Evolutionary conservation across 2,797 vertebrate species (phyloP).

Genomic region (Bovichtus diacanthus): DNA sequence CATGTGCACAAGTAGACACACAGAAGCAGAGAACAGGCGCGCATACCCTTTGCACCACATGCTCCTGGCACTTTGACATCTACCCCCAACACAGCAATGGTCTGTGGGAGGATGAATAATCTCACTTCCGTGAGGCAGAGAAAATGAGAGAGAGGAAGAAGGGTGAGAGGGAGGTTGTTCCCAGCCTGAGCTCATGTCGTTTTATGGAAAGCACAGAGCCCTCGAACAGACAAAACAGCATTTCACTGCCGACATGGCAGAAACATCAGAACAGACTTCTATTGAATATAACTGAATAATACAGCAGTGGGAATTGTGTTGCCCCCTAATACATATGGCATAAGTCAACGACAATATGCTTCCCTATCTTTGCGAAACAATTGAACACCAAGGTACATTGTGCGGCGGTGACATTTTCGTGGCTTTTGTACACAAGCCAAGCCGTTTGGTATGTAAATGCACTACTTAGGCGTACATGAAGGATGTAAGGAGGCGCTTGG

Average conservation of each 20-base stretch:
- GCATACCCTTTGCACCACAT: constrained; percentile 66
- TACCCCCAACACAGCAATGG: constrained; percentile 71
- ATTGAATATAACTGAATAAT: constrained; percentile 58
- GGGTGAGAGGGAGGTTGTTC: constrained; percentile 66
- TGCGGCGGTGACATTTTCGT: constrained; percentile 69
- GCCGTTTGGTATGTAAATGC: constrained; percentile 76
- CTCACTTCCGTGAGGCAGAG: constrained; percentile 71
- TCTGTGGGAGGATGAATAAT: constrained; percentile 84
- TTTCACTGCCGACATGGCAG: constrained; percentile 57
- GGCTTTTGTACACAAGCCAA: constrained; percentile 67
- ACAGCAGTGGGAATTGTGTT: constrained; percentile 33
- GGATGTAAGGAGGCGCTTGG: constrained; percentile 71
- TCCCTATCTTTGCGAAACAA: constrained; percentile 67
- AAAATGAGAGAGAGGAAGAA: constrained; percentile 55
- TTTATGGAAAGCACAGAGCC: constrained; percentile 66
- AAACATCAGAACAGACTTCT: constrained; percentile 46
- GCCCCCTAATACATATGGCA: constrained; percentile 49
- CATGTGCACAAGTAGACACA: constrained; percentile 52
- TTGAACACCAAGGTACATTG: constrained; percentile 62
- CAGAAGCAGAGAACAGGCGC: constrained; percentile 40
- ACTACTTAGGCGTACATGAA: constrained; percentile 75
- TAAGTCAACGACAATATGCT: constrained; percentile 63
- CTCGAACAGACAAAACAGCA: constrained; percentile 65
- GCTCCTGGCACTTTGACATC: constrained; percentile 80
- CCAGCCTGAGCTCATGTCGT: constrained; percentile 59